Percentiles rank a stretch among this genome's conserved stretches.
phyloP scores from a whole-genome alignment of 2,113 vertebrate genomes.

The Ginglymostoma cirratum region DNA sequence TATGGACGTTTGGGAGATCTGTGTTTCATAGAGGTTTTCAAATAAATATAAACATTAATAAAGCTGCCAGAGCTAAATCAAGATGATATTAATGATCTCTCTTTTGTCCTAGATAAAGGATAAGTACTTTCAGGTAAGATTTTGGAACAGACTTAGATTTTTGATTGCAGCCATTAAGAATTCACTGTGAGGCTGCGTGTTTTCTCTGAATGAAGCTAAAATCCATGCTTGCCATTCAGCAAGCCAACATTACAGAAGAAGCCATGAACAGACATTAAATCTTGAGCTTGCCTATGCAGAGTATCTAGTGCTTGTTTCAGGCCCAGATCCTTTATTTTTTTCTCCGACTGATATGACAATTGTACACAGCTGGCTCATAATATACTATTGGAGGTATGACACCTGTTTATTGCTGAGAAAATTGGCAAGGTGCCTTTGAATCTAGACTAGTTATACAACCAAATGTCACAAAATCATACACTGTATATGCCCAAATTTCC shows the following conservation, averaged over 20 bases:
- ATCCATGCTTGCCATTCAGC: neutral
- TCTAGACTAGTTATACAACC: neutral
- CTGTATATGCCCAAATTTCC: neutral
- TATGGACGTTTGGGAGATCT: neutral
- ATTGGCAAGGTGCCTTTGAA: neutral
- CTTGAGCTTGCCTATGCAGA: neutral
- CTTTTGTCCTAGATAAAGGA: neutral
- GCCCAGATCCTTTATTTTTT: neutral
- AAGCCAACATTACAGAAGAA: neutral
- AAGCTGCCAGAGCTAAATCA: neutral
- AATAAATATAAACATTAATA: neutral
- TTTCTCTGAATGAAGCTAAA: neutral
- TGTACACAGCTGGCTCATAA: neutral
- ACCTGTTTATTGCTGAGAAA: neutral
- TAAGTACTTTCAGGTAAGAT: neutral
- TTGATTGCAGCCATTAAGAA: neutral
- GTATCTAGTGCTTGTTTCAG: neutral
- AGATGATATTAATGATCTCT: neutral
- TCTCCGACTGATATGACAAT: neutral
- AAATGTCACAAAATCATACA: neutral
- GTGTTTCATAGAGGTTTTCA: neutral
- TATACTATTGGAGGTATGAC: neutral
- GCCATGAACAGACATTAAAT: neutral
- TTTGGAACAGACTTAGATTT: neutral
- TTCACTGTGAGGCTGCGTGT: neutral